These are phyloP conservation scores for Lynx canadensis DNA, from an alignment of 2,113 vertebrate genomes.

Conservation along the genomic window DNA sequence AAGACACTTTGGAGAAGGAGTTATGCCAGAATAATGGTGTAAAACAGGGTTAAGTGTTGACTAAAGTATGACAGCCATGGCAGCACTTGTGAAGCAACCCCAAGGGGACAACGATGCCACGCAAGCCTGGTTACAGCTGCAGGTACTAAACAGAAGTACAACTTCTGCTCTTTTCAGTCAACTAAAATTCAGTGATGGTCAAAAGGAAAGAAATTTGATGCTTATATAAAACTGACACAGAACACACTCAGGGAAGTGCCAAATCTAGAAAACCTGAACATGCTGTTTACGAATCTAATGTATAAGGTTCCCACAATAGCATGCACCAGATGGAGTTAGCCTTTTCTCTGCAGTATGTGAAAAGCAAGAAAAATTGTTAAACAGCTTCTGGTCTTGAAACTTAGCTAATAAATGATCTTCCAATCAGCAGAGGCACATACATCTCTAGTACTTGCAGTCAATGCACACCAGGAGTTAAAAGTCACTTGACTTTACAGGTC, in stretches of 20 bases:
- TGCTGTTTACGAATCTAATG: constrained; percentile 18
- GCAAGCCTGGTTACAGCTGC: background rate
- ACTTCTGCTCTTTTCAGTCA: background rate
- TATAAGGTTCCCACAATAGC: background rate
- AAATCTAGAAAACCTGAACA: constrained; percentile 1
- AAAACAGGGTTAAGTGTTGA: background rate
- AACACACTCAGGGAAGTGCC: constrained; percentile 21
- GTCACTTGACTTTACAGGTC: background rate
- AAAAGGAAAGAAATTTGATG: background rate
- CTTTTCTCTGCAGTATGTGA: background rate
- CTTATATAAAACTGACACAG: background rate
- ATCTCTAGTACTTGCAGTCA: constrained; percentile 27
- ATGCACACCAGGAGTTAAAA: background rate
- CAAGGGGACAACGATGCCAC: background rate
- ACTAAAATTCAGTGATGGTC: background rate
- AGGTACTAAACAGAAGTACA: background rate
- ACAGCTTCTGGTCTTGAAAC: constrained; percentile 29
- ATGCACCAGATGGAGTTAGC: background rate
- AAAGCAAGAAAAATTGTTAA: background rate
- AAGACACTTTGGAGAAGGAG: background rate
- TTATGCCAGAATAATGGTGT: background rate
- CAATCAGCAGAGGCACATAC: constrained; percentile 33
- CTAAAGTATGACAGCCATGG: accelerated
- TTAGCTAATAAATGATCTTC: background rate
- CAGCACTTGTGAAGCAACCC: background rate